Evolutionary conservation across 1,140 invertebrate species (phyloP), one percentile per base, ranked within the genome.

Genomic region (Platyscapa corneri): DNA sequence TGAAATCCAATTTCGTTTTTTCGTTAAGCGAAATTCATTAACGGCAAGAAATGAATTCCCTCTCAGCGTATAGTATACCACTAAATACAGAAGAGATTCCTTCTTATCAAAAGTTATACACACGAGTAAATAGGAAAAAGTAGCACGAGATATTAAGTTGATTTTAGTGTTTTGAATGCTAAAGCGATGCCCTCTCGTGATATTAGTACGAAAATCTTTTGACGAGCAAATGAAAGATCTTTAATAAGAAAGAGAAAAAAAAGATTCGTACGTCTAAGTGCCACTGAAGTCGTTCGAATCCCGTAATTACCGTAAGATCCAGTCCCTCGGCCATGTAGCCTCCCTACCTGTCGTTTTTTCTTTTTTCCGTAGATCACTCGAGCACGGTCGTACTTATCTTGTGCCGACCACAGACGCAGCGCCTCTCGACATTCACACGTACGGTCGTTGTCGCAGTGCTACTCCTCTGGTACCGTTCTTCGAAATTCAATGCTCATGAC

Each of bases 401-500:
- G 23, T 60, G 23, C 56, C 56, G 56, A 60, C 56, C 56, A 60
- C 20, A 60, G 18, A 27, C 7, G 72, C 42, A 80, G 27, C 18
- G 39, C 37, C 53, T 14, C 56, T 27, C 53, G 23, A 8, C 12
- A 42, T 12, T 46, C 53, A 12, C 37, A 42, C 27, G 20, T 42
- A 42, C 39, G 39, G 3, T 10, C 3, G 56, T 27, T 27, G 56
- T 60, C 23, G 56, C 27, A n/a, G n/a, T n/a, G n/a, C n/a, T n/a
- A 18, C 49, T 53, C 16, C 2, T 2, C 49, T 49, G 5, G 23
- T 84, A 79, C 75, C 65, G 83, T 79, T 79, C 42, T 64, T 72
- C 65, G 83, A 84, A 84, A 84, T 70, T 60, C 75, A 72, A 84
- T 72, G 39, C 76, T 46, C 72, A 53, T 20, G 23, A 42, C 70